Conservation (phyloP, 2,888 invertebrate species). For the Leptinotarsa tumamoca region DNA sequence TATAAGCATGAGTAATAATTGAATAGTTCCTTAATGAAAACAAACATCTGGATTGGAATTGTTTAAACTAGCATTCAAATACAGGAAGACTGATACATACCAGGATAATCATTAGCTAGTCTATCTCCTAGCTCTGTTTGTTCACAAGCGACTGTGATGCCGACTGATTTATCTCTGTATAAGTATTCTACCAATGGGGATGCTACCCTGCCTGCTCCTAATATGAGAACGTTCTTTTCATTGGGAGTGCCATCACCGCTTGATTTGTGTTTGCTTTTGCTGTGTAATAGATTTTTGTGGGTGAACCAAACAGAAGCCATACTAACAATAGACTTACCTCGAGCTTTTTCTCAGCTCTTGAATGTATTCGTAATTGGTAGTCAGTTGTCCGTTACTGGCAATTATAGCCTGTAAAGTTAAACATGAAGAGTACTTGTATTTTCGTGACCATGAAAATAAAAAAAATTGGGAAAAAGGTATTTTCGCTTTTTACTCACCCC, state of each 20-base stretch:
- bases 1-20: too few species aligned
- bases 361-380: slow-evolving; percentile 95
- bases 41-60: too few species aligned
- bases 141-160: slow-evolving; percentile 77
- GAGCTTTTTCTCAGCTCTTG: slow-evolving; percentile 79
- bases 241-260: slow-evolving; percentile 63
- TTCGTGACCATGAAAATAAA: too few species aligned
- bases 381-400: slow-evolving; percentile 92
- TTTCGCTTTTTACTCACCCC: slow-evolving; percentile 68
- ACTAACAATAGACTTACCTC: slow-evolving; percentile 53
- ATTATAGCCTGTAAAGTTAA: slow-evolving; percentile 85
- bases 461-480: too few species aligned
- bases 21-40: too few species aligned
- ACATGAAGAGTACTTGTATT: too few species aligned
- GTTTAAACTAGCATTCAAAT: too few species aligned
- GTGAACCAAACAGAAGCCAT: slow-evolving; percentile 4
- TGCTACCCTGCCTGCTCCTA: slow-evolving; percentile 94
- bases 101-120: slow-evolving; percentile 81
- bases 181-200: slow-evolving; percentile 96
- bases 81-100: slow-evolving; percentile 55
- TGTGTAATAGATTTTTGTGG: slow-evolving; percentile 26
- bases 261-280: slow-evolving; percentile 59
- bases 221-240: slow-evolving; percentile 81
- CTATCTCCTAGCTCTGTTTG: slow-evolving; percentile 90
- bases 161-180: slow-evolving; percentile 81